Evolutionary conservation across 2,888 invertebrate genomes (phyloP).

Genomic region (Aquatica leii): DNA sequence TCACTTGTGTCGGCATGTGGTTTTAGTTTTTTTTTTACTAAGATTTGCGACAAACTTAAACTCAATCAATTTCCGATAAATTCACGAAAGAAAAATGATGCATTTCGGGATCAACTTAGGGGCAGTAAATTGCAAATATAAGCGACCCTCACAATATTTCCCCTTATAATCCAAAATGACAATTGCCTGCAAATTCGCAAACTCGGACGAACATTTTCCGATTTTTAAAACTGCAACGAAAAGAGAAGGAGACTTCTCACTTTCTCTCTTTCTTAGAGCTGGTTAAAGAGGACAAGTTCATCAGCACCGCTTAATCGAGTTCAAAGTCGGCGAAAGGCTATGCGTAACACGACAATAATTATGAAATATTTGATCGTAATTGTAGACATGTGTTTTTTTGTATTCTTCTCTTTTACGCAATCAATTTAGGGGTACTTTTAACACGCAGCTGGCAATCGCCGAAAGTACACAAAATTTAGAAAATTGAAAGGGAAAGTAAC

Average conservation of each 20-base stretch:
- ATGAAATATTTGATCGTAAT: constrained; percentile 32
- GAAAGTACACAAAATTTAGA: constrained; percentile 11
- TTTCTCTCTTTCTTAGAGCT: constrained; percentile 42
- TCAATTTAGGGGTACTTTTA: neutral
- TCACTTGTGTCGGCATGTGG: constrained; percentile 24
- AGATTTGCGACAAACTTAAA: constrained; percentile 15
- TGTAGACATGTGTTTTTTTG: constrained; percentile 18
- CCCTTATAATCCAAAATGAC: constrained; percentile 32
- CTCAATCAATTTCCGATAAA: constrained; percentile 14
- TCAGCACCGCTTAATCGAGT: constrained; percentile 46
- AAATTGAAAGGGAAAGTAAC: constrained; percentile 35
- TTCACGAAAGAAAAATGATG: constrained; percentile 24
- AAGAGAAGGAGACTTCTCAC: constrained; percentile 33
- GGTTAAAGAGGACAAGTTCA: constrained; percentile 48
- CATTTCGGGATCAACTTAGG: constrained; percentile 28
- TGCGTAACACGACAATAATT: constrained; percentile 36
- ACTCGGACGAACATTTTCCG: constrained; percentile 34
- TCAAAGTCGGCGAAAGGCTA: constrained; percentile 50
- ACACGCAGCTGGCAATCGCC: constrained; percentile 8
- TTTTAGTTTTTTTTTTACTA: constrained; percentile 14
- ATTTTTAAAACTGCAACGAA: constrained; percentile 26
- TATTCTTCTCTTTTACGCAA: too few species aligned
- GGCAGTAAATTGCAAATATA: constrained; percentile 33
- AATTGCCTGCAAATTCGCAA: constrained; percentile 44
- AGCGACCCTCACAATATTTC: constrained; percentile 23